Percentiles rank a stretch among this genome's conserved stretches.
phyloP scores from a whole-genome alignment of 2,888 invertebrate genomes.

The Penaeus monodon region DNA sequence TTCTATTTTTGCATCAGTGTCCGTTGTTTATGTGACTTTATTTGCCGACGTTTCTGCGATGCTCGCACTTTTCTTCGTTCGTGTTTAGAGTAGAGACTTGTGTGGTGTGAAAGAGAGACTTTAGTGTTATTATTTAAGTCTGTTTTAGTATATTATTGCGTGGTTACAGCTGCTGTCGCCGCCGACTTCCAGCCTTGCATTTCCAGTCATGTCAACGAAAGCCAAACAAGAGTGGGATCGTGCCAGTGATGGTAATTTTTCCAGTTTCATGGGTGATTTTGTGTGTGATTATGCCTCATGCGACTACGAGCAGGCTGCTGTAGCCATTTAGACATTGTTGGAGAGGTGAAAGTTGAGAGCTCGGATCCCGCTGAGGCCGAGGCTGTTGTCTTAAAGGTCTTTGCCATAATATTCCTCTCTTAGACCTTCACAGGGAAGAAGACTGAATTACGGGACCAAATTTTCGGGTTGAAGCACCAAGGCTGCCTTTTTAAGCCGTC shows the following conservation, averaged over 20 bases:
- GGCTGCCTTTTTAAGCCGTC: too few relatives aligned
- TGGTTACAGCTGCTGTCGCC: slow-evolving; percentile 34
- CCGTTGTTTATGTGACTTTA: slow-evolving; percentile 59
- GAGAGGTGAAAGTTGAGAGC: slow-evolving; percentile 14
- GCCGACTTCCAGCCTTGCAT: slow-evolving; percentile 13
- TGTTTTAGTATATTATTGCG: slow-evolving; percentile 22
- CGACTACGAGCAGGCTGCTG: too few relatives aligned
- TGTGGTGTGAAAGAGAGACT: slow-evolving; percentile 25
- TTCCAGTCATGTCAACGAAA: slow-evolving; percentile 50
- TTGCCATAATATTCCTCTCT: not conserved
- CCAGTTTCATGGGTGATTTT: too few relatives aligned
- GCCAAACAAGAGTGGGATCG: slow-evolving; percentile 39
- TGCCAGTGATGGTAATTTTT: slow-evolving; percentile 17
- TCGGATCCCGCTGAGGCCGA: slow-evolving; percentile 1
- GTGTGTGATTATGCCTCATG: too few relatives aligned
- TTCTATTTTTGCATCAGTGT: slow-evolving; percentile 62
- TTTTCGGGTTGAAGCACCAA: too few relatives aligned
- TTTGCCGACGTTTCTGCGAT: slow-evolving; percentile 35
- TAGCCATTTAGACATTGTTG: too few relatives aligned
- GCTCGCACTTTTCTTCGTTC: slow-evolving; percentile 16
- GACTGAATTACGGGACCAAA: not conserved
- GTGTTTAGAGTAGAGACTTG: slow-evolving; percentile 38
- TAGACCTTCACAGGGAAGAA: not conserved
- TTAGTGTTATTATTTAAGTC: not conserved
- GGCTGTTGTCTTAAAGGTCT: slow-evolving; percentile 12